Evolutionary conservation across 2,888 invertebrate species (phyloP).

Genomic region (Horisme vitalbata): DNA sequence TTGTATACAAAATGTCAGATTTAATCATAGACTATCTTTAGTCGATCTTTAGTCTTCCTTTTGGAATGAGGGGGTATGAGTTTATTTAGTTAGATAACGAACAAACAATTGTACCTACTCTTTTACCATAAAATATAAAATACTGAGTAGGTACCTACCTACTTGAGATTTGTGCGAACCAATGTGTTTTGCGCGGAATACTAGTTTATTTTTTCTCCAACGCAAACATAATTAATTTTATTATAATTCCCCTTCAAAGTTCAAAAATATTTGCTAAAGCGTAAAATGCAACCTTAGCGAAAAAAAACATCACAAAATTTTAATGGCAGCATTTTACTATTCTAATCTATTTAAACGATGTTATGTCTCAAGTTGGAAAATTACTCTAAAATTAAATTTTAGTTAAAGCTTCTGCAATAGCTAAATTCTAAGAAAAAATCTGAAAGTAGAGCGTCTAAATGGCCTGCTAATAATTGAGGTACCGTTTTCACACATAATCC

Average conservation of each 20-base stretch:
- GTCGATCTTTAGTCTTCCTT: too few relatives aligned
- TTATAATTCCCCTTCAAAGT: constrained; percentile 3
- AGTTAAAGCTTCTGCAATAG: constrained; percentile 29
- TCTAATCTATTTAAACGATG: constrained; percentile 20
- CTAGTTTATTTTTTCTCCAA: constrained; percentile 15
- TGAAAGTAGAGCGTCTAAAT: constrained; percentile 7
- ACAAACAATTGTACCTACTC: too few relatives aligned
- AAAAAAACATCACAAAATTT: constrained; percentile 28
- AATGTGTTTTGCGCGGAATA: constrained; percentile 24
- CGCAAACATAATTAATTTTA: constrained; percentile 14
- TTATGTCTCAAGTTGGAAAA: constrained; percentile 13
- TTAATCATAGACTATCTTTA: too few relatives aligned
- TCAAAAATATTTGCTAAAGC: constrained; percentile 21
- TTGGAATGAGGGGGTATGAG: too few relatives aligned
- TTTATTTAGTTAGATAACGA: too few relatives aligned
- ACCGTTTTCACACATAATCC: constrained; percentile 7
- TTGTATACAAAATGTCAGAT: too few relatives aligned
- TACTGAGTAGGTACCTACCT: too few relatives aligned
- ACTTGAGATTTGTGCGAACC: constrained; percentile 33
- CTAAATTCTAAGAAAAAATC: constrained; percentile 26
- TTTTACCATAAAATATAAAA: too few relatives aligned
- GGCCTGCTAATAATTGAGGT: constrained; percentile 20
- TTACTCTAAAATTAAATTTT: constrained; percentile 24
- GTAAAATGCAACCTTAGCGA: constrained; percentile 18
- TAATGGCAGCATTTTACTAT: constrained; percentile 22